Evolutionary conservation across 2,113 vertebrate genomes (phyloP), one percentile per base, ranked within the genome.

Genomic region (Taxidea taxus): DNA sequence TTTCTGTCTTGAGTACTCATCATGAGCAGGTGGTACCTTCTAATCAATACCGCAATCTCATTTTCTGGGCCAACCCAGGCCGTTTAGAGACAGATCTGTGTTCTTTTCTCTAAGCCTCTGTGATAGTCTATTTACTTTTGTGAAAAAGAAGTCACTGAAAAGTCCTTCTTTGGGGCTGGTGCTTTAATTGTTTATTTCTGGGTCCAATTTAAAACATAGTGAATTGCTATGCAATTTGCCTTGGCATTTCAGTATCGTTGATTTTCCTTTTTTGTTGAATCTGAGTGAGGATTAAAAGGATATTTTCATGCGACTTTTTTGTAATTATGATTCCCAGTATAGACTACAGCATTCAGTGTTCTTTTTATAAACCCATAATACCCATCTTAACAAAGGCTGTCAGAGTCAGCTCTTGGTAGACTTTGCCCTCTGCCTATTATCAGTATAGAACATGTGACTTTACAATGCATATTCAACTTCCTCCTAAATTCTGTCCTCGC

Each of bases 181-280:
- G 14, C 54, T 95, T 94, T 92, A 42, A 62, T 60, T 93, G 16
- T 75, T 84, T 78, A 60, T 94, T 92, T 94, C 74, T 94, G 25
- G 37, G 49, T 90, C 62, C 68, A 92, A 51, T 47, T 92, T 60
- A 84, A 80, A 95, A 70, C 6, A 18, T 25, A 87, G 37, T 85
- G 70, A 93, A 92, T 89, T 70, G 68, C 78, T 94, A 0, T 62
- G 49, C 18, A 42, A 31, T 84, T 92, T 90, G 34, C 15, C 29
- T 68, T 68, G 21, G 25, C 2, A 56, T 34, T 56, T 95, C n/a
- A 83, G 1, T 47, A n/a, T 74, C 25, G 0, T 29, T 29, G 42
- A 83, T 72, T 77, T 83, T 80, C 14, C 25, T 86, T 82, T 91
- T 91, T 62, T 68, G 20, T 77, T 91, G 82, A 62, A 87, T 93